A percentile compares a stretch with the other conserved stretches of the same genome.
phyloP scores from a whole-genome alignment of 2,113 vertebrate genomes.

The Nesogale talazaci region DNA sequence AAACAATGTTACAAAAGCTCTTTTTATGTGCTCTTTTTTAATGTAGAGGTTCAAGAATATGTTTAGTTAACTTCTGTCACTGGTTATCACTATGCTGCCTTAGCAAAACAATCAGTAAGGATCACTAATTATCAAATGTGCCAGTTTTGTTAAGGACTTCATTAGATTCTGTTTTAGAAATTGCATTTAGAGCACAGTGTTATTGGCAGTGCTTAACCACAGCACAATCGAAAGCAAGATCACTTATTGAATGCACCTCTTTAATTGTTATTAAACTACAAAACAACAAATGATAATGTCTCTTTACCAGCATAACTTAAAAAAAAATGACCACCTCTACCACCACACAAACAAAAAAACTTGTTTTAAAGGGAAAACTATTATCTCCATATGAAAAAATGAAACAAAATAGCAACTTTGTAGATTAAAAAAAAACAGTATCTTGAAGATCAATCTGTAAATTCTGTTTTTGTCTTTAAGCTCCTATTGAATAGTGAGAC shows the following conservation, averaged over 20 bases:
- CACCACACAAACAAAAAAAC: conserved; percentile 19
- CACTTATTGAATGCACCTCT: conserved; percentile 45
- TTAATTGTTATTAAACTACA: conserved; percentile 58
- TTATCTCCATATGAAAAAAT: conserved; percentile 23
- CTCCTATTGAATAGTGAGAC: conserved; percentile 74
- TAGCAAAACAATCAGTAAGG: conserved; percentile 86
- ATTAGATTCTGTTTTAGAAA: conserved; percentile 87
- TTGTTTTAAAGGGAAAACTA: conserved; percentile 63
- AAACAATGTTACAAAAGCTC: not conserved
- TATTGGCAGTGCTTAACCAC: conserved; percentile 76
- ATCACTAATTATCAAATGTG: conserved; percentile 89
- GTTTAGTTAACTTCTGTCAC: conserved; percentile 80
- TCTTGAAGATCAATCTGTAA: conserved; percentile 69
- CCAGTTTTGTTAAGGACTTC: conserved; percentile 88
- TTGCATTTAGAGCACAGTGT: conserved; percentile 58
- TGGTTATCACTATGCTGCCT: conserved; percentile 76
- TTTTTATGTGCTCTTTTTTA: conserved; percentile 65
- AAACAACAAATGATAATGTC: conserved; percentile 70
- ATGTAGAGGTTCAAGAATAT: conserved; percentile 75
- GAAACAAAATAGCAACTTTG: conserved; percentile 27
- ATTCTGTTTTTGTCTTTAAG: conserved; percentile 81
- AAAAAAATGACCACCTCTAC: conserved; percentile 41
- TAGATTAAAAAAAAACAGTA: conserved; percentile 44
- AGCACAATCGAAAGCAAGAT: conserved; percentile 53
- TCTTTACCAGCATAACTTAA: conserved; percentile 59